Conservation (phyloP, 1,140 invertebrate species). For the Orius insidiosus region DNA sequence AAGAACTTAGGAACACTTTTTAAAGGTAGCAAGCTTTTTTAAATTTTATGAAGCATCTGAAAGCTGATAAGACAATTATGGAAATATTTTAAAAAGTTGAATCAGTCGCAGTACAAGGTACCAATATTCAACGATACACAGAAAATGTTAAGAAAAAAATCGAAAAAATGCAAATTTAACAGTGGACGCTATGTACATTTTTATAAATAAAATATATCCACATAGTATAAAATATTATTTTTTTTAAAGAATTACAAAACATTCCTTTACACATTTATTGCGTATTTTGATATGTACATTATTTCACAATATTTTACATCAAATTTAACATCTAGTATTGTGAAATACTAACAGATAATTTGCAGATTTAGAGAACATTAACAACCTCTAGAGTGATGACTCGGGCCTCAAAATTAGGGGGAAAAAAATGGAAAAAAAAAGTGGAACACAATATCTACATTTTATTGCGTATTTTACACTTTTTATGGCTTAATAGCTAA, state of each 20-base stretch:
- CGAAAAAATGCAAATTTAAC: no score
- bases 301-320: constrained; percentile 9
- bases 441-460: constrained; percentile 5
- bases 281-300: constrained; percentile 10
- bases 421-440: not conserved
- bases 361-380: constrained; percentile 6
- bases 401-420: constrained; percentile 2
- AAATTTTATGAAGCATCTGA: no score
- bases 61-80: no score
- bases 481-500: not conserved
- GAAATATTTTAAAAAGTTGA: no score
- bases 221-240: not conserved
- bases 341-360: constrained; percentile 1
- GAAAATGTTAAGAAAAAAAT: no score
- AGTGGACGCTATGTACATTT: constrained; percentile 2
- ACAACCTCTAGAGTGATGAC: not conserved
- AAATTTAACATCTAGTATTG: constrained; percentile 5
- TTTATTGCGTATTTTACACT: not conserved
- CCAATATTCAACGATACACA: no score
- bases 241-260: not conserved
- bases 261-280: not conserved
- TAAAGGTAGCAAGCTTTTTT: no score
- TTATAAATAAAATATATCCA: constrained; percentile 7
- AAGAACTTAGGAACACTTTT: no score
- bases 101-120: no score